These are phyloP conservation scores for Hephaestus fuliginosus DNA, from an alignment of 2,797 vertebrate species.

Conservation along the genomic window DNA sequence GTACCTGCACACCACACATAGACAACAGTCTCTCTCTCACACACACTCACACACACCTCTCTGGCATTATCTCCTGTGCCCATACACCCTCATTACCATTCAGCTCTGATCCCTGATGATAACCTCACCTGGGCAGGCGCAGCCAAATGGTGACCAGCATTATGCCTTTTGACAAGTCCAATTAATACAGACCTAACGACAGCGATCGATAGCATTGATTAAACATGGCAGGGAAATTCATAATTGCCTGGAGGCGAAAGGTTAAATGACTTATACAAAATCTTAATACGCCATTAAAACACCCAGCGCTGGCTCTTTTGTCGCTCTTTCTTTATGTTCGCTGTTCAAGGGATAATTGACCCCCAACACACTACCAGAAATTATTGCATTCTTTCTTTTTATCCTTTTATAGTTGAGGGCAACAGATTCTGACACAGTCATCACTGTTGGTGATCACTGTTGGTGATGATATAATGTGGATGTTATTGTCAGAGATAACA, in stretches of 20 bases:
- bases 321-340: constrained; percentile 26
- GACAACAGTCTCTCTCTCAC: not conserved
- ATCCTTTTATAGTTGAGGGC: constrained; percentile 10
- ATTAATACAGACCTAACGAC: constrained; percentile 70
- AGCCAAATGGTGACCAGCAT: constrained; percentile 48
- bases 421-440: constrained; percentile 11
- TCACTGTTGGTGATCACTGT: constrained; percentile 22
- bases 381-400: constrained; percentile 51
- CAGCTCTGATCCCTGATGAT: constrained; percentile 69
- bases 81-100: constrained; percentile 72
- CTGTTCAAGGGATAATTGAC: constrained; percentile 52
- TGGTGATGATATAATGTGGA: constrained; percentile 20
- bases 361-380: constrained; percentile 30
- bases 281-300: constrained; percentile 52
- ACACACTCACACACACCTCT: not conserved
- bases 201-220: constrained; percentile 70
- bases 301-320: constrained; percentile 21
- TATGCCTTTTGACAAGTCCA: constrained; percentile 66
- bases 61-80: constrained; percentile 58
- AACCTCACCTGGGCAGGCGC: constrained; percentile 61
- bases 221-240: constrained; percentile 63
- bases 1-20: constrained; percentile 24
- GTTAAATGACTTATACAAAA: constrained; percentile 68
- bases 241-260: constrained; percentile 71
- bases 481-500: constrained; percentile 1